Conservation (phyloP, 2,888 invertebrate genomes). For the Rhogogaster chlorosoma region DNA sequence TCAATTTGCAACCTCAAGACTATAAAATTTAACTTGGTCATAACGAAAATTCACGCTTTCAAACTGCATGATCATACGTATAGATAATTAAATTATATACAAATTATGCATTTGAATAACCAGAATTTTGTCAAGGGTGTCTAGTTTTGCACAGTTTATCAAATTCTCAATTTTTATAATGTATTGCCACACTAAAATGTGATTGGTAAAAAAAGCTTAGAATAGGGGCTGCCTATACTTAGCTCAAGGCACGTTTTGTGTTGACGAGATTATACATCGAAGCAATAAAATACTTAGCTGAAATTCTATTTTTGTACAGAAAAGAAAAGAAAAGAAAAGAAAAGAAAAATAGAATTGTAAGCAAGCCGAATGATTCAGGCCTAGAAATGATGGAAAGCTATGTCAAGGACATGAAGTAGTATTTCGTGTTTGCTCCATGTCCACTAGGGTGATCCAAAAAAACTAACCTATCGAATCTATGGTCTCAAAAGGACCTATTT, state of each 20-base stretch:
- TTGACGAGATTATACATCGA: neutral
- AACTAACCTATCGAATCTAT: too few relatives aligned
- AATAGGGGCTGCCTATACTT: neutral
- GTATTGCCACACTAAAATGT: neutral
- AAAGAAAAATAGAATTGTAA: neutral
- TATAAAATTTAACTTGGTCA: neutral
- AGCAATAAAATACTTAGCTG: neutral
- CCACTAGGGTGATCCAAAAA: too few relatives aligned
- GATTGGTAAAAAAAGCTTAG: neutral
- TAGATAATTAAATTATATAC: neutral
- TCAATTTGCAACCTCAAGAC: neutral
- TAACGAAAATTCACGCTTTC: neutral
- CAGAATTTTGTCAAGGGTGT: neutral
- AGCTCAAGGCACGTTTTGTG: neutral
- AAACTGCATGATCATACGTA: neutral
- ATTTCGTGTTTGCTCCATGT: neutral
- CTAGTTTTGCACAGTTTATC: neutral
- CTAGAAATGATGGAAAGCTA: neutral
- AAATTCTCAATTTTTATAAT: neutral
- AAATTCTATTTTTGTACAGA: neutral
- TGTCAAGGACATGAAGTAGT: constrained; percentile 8
- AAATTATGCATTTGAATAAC: neutral
- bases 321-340: neutral
- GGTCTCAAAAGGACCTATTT: too few relatives aligned
- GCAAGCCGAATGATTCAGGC: constrained; percentile 2